phyloP scores from a whole-genome alignment of 2,888 invertebrate genomes.

The Xestia sexstrigata region DNA sequence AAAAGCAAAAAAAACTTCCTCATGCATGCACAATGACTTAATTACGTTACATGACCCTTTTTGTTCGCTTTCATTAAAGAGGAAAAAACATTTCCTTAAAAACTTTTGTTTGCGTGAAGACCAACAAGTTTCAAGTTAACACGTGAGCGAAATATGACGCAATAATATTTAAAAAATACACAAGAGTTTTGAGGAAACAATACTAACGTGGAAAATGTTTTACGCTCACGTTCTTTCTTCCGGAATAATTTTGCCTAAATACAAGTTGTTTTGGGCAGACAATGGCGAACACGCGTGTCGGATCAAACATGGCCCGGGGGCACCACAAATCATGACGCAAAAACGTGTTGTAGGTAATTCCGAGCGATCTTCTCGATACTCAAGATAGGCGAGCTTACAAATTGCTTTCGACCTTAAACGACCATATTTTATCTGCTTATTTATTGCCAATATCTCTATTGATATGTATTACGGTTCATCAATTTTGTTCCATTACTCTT shows the following conservation, averaged over 20 bases:
- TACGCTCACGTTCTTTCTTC: slow-evolving; percentile 69
- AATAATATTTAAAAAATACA: slow-evolving; percentile 15
- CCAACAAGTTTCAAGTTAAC: slow-evolving; percentile 15
- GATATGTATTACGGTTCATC: slow-evolving; percentile 70
- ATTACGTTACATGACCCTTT: slow-evolving; percentile 25
- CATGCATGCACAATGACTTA: slow-evolving; percentile 19
- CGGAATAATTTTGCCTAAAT: slow-evolving; percentile 84
- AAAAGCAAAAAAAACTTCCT: slow-evolving; percentile 14
- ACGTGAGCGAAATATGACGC: slow-evolving; percentile 12
- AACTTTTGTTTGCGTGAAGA: slow-evolving; percentile 25
- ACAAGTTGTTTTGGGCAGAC: slow-evolving; percentile 83
- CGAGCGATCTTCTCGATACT: slow-evolving; percentile 83
- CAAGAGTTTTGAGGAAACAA: slow-evolving; percentile 41
- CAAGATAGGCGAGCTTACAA: slow-evolving; percentile 86
- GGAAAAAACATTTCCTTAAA: slow-evolving; percentile 22
- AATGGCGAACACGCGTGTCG: slow-evolving; percentile 82
- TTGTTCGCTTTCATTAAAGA: slow-evolving; percentile 19
- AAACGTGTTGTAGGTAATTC: slow-evolving; percentile 89
- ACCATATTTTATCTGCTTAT: slow-evolving; percentile 87
- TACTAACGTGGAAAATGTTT: slow-evolving; percentile 44
- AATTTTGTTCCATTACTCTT: slow-evolving; percentile 61
- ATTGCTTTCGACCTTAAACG: slow-evolving; percentile 87
- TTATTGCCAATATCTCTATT: slow-evolving; percentile 82
- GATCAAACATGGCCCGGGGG: slow-evolving; percentile 87
- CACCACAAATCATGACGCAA: slow-evolving; percentile 88